Conservation (phyloP, 2,888 invertebrate genomes). For the Rhodophaea formosa region DNA sequence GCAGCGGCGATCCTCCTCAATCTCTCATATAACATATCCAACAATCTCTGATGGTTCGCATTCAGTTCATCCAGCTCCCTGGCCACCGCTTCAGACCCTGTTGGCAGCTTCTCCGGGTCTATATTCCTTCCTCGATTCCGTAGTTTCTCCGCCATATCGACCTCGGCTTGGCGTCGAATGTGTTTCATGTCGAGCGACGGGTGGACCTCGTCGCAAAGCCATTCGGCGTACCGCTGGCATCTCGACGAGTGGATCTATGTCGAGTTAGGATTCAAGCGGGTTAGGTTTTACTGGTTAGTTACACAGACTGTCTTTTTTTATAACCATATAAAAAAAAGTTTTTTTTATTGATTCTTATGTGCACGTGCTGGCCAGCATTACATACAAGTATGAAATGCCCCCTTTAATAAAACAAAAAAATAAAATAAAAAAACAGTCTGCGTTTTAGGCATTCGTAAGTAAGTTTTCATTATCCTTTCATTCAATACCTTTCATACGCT, state of each 20-base stretch:
- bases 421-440: conserved; percentile 36
- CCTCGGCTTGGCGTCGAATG: conserved; percentile 64
- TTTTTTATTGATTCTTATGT: too few relatives aligned
- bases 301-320: conserved; percentile 42
- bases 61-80: conserved; percentile 91
- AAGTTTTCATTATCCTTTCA: conserved; percentile 28
- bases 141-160: conserved; percentile 61
- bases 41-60: conserved; percentile 86
- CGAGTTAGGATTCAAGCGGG: conserved; percentile 72
- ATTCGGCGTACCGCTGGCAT: conserved; percentile 91
- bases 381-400: too few relatives aligned
- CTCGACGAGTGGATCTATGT: conserved; percentile 92
- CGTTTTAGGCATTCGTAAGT: conserved; percentile 29
- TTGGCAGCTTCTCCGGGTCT: conserved; percentile 51
- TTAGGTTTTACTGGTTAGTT: conserved; percentile 77
- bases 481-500: conserved; percentile 21
- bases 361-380: too few relatives aligned
- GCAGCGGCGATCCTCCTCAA: conserved; percentile 84
- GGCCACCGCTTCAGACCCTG: conserved; percentile 88
- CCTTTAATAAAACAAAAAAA: background rate
- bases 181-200: conserved; percentile 86
- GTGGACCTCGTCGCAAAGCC: conserved; percentile 90
- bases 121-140: conserved; percentile 51
- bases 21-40: conserved; percentile 86
- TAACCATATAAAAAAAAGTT: background rate